Evolutionary conservation across 2,888 invertebrate genomes (phyloP).

Genomic region (Ophraella communa): DNA sequence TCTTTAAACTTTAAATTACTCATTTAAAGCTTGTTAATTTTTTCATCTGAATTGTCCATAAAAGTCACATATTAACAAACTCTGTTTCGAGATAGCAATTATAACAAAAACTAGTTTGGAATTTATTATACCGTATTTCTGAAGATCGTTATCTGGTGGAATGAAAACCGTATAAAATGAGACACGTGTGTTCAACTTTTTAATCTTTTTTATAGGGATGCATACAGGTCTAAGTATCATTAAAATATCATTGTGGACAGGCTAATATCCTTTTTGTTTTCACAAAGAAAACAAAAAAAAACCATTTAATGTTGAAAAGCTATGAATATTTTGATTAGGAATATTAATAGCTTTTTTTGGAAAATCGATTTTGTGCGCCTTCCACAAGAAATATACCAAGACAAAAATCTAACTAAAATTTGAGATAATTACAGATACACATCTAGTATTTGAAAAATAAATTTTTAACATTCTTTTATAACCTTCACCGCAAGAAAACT

Average conservation of each 20-base stretch:
- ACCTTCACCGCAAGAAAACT: too few relatives aligned
- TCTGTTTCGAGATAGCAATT: slow-evolving; percentile 28
- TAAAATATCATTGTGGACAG: background rate
- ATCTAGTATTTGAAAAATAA: too few relatives aligned
- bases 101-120: slow-evolving; percentile 28
- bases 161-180: slow-evolving; percentile 5
- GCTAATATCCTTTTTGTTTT: background rate
- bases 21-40: slow-evolving; percentile 14
- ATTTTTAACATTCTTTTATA: too few relatives aligned
- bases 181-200: background rate
- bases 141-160: slow-evolving; percentile 8
- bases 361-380: too few relatives aligned
- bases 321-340: background rate
- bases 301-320: background rate
- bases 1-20: slow-evolving; percentile 10
- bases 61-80: slow-evolving; percentile 31
- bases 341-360: too few relatives aligned
- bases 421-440: too few relatives aligned
- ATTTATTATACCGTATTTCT: slow-evolving; percentile 14
- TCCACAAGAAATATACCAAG: too few relatives aligned
- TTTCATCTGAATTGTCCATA: slow-evolving; percentile 19
- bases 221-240: background rate
- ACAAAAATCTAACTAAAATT: too few relatives aligned
- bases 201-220: slow-evolving; percentile 3
- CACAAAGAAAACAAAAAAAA: background rate